A percentile compares a stretch with the other conserved stretches of the same genome.
These are phyloP conservation scores for Hesperia comma DNA, from an alignment of 2,888 invertebrate genomes.

Conservation along the genomic window DNA sequence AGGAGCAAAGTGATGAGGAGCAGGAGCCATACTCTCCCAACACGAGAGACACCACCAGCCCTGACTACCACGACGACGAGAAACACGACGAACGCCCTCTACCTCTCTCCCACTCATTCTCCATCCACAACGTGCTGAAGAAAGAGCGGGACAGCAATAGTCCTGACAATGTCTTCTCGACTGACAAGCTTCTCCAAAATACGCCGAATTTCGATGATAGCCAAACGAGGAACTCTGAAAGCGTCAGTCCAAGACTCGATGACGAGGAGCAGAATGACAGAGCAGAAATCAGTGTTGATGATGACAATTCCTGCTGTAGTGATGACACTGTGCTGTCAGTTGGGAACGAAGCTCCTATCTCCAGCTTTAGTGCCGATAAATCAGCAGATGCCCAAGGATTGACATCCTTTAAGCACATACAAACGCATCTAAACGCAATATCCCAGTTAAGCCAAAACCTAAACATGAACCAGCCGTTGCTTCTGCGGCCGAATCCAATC, in stretches of 20 bases:
- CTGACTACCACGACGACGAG: constrained; percentile 73
- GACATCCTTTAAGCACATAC: constrained; percentile 87
- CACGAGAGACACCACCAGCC: constrained; percentile 70
- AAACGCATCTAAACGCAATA: constrained; percentile 87
- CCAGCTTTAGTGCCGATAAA: constrained; percentile 59
- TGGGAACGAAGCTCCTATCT: constrained; percentile 88
- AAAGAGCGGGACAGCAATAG: constrained; percentile 76
- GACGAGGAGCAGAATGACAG: constrained; percentile 64
- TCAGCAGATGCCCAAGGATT: constrained; percentile 63
- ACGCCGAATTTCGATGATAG: constrained; percentile 72
- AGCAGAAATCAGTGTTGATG: constrained; percentile 77
- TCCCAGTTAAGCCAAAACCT: constrained; percentile 85
- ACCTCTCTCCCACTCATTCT: constrained; percentile 62
- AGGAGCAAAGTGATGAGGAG: constrained; percentile 75
- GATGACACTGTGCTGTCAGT: constrained; percentile 93
- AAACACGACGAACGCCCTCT: constrained; percentile 64
- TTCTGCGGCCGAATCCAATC: constrained; percentile 76
- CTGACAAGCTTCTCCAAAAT: constrained; percentile 74
- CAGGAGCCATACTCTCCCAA: constrained; percentile 73
- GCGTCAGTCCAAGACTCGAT: constrained; percentile 64
- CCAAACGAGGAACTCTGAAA: constrained; percentile 61
- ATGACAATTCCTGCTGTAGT: constrained; percentile 87
- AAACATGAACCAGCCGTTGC: constrained; percentile 70
- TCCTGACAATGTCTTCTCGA: constrained; percentile 79
- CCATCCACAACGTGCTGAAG: constrained; percentile 79